Conservation (phyloP, 2,113 vertebrate genomes). For the Thinocorus orbignyianus region DNA sequence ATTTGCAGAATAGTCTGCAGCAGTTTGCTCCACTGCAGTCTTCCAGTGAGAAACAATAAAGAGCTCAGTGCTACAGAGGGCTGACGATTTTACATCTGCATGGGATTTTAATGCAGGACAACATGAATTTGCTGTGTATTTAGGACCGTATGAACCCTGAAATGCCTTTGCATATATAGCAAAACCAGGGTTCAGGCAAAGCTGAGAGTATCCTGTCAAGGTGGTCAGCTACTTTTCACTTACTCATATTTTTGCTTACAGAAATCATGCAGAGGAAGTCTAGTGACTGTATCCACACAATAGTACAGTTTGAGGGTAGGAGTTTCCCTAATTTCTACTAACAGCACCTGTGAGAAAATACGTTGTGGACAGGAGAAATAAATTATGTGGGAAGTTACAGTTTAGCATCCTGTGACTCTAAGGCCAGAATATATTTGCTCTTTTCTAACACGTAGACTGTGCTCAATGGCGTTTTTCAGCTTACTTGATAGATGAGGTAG, state of each 20-base stretch:
- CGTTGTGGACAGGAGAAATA: background rate
- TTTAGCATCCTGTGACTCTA: background rate
- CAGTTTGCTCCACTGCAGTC: background rate
- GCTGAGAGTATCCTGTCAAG: background rate
- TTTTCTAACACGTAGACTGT: background rate
- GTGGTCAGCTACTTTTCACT: background rate
- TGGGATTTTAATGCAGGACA: background rate
- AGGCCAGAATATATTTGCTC: background rate
- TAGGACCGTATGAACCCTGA: background rate
- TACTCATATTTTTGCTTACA: background rate
- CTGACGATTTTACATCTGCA: background rate
- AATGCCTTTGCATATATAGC: background rate
- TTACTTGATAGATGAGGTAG: background rate
- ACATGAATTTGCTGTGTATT: accelerated
- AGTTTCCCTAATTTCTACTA: background rate
- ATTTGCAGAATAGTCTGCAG: background rate
- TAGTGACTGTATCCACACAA: background rate
- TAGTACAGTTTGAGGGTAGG: background rate
- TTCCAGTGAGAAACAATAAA: background rate
- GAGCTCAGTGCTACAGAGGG: background rate
- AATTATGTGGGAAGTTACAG: background rate
- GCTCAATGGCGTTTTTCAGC: background rate
- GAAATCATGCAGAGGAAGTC: background rate
- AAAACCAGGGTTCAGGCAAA: background rate
- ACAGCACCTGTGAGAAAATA: background rate